These are phyloP conservation scores for Eleginops maclovinus DNA, from an alignment of 2,113 vertebrate species.

Conservation along the genomic window DNA sequence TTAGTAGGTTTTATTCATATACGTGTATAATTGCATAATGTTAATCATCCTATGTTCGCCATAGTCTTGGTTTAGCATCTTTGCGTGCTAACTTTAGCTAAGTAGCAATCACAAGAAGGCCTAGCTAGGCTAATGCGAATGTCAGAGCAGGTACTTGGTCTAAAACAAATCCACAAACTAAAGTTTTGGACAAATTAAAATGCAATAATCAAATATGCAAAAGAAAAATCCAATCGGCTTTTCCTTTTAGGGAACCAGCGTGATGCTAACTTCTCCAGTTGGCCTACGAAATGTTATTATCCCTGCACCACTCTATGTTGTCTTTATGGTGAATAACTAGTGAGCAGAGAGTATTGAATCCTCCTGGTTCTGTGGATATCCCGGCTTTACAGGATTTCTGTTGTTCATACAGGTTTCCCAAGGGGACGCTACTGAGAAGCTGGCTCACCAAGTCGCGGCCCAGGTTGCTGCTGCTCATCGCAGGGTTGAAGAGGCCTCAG, in stretches of 20 bases:
- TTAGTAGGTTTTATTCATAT: too few relatives aligned
- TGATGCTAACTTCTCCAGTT: too few relatives aligned
- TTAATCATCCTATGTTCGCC: background rate
- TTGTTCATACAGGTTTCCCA: constrained; percentile 85
- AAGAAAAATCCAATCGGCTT: too few relatives aligned
- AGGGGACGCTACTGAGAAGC: constrained; percentile 90
- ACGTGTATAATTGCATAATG: background rate
- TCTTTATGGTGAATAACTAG: background rate
- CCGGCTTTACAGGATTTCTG: constrained; percentile 8
- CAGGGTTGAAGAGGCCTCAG: constrained; percentile 87
- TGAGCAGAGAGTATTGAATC: background rate
- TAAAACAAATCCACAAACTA: too few relatives aligned
- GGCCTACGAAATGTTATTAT: too few relatives aligned
- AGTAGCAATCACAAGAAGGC: background rate
- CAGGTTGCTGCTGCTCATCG: constrained; percentile 86
- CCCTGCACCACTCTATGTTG: background rate
- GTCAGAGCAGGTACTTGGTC: background rate
- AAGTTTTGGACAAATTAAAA: too few relatives aligned
- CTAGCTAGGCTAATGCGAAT: background rate
- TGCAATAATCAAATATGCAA: too few relatives aligned
- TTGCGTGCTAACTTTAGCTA: background rate
- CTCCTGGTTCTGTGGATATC: background rate
- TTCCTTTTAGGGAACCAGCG: too few relatives aligned
- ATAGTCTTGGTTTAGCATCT: background rate
- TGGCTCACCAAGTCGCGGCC: constrained; percentile 90